Evolutionary conservation across 2,797 vertebrate species (phyloP), one percentile per base, ranked within the genome.

Genomic region (Spheniscus humboldti): DNA sequence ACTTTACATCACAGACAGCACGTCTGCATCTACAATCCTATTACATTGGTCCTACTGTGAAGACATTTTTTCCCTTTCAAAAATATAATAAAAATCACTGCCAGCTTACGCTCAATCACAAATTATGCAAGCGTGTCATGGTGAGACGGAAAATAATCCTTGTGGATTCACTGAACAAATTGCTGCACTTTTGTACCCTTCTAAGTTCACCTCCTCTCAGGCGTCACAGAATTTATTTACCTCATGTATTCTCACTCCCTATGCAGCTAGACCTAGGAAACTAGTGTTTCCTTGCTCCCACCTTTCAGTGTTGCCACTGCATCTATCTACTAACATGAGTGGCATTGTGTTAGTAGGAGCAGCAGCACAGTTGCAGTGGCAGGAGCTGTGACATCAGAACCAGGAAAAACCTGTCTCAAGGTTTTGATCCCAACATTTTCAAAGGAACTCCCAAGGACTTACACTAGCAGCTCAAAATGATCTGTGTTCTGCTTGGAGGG

Each of bases 71-170:
- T 77, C 31, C 50, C 53, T 80, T 96, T 92, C 57, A 86, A 66
- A 84, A 84, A 60, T 31, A 86, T 23, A 84, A 94, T 88, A 80
- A 83, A 92, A 90, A 92, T 75, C 76, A 57, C 83, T 77, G 35
- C 53, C 86, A 88, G n/a, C 11, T 96, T 81, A 78, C 4, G 31
- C 63, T 95, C 67, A 90, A 41, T 90, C 86, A 90, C 72, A 83
- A 63, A 88, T 86, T 94, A 86, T 84, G 79, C 82, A 94, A 74
- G 62, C 0, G 0, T 88, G 27, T 53, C 71, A n/a, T 79, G 78
- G 74, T 85, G 63, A 86, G 90, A 92, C 86, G 90, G 45, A 48
- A 90, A 96, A 92, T 78, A 96, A 96, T 93, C 69, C 71, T 47
- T 2, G 0, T 43, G 59, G 75, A 75, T 90, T 92, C 74, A 66